These are phyloP conservation scores for Oryzias dopingdopingensis DNA, from an alignment of 2,797 vertebrate species.

Conservation along the genomic window DNA sequence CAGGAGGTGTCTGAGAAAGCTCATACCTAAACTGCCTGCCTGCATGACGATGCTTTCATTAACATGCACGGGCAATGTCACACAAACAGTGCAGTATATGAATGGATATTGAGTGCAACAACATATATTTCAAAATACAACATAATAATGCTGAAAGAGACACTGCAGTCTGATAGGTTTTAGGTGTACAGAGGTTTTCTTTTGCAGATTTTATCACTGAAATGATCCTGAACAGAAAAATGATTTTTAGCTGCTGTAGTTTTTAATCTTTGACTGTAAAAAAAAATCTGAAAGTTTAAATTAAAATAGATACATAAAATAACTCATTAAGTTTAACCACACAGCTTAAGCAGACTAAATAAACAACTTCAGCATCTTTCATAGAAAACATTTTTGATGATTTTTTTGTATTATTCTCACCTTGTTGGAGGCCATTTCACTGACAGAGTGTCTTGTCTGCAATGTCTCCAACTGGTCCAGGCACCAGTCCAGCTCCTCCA, in stretches of 20 bases:
- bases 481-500: constrained; percentile 99
- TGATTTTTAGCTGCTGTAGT: too few species aligned
- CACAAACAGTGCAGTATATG: constrained; percentile 24
- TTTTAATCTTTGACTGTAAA: too few species aligned
- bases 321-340: too few species aligned
- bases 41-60: constrained; percentile 65
- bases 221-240: too few species aligned
- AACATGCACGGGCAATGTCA: constrained; percentile 39
- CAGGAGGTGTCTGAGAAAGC: constrained; percentile 66
- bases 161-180: too few species aligned
- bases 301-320: too few species aligned
- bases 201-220: too few species aligned
- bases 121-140: neutral
- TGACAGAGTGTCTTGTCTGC: constrained; percentile 96
- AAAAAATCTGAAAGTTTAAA: too few species aligned
- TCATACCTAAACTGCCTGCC: constrained; percentile 54
- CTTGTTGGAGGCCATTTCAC: constrained; percentile 99
- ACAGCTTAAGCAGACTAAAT: too few species aligned
- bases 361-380: too few species aligned
- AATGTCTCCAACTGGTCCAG: constrained; percentile 98
- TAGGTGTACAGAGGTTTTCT: too few species aligned
- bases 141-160: constrained; percentile 4
- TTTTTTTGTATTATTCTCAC: constrained; percentile 66
- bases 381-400: too few species aligned
- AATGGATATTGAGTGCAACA: constrained; percentile 11